Percentiles rank a stretch among this genome's conserved stretches.
Conservation (phyloP, 2,797 vertebrate genomes). For the Loris lydekkerianus region DNA sequence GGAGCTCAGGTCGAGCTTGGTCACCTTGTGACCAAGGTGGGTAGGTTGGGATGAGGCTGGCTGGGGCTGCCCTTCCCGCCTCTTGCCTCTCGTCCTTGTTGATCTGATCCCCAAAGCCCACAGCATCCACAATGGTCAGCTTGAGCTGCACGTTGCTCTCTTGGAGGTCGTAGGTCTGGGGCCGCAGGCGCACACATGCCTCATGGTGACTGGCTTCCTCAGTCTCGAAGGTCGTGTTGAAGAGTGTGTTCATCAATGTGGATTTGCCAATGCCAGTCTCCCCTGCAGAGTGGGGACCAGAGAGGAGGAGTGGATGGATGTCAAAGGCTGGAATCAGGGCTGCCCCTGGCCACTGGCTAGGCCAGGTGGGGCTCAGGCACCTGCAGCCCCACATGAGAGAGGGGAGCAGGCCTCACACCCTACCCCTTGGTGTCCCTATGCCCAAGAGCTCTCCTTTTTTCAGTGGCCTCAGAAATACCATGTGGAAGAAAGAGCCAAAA, state of each 20-base stretch:
- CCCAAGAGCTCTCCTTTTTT: background rate
- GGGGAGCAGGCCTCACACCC: background rate
- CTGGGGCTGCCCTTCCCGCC: conserved; percentile 42
- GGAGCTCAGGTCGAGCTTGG: background rate
- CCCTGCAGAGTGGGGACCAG: conserved; percentile 86
- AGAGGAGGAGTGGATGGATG: accelerated
- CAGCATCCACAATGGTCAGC: conserved; percentile 97
- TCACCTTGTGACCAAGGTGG: accelerated
- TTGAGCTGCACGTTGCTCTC: conserved; percentile 99
- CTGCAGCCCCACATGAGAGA: background rate
- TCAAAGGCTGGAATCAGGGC: background rate
- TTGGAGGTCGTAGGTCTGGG: conserved; percentile 96
- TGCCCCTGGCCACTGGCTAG: background rate
- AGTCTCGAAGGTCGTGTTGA: conserved; percentile 98
- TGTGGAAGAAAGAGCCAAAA: background rate
- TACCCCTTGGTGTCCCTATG: background rate
- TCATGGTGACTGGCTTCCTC: conserved; percentile 98
- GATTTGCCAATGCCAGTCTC: conserved; percentile 99
- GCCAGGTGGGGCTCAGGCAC: background rate
- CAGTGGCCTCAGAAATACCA: background rate
- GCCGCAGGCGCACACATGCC: conserved; percentile 94
- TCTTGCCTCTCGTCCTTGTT: conserved; percentile 99
- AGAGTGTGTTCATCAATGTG: conserved; percentile 98
- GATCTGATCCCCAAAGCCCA: conserved; percentile 99
- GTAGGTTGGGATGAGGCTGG: background rate